These are phyloP conservation scores for Syngnathus typhle DNA, from an alignment of 2,113 vertebrate genomes.

Conservation along the genomic window DNA sequence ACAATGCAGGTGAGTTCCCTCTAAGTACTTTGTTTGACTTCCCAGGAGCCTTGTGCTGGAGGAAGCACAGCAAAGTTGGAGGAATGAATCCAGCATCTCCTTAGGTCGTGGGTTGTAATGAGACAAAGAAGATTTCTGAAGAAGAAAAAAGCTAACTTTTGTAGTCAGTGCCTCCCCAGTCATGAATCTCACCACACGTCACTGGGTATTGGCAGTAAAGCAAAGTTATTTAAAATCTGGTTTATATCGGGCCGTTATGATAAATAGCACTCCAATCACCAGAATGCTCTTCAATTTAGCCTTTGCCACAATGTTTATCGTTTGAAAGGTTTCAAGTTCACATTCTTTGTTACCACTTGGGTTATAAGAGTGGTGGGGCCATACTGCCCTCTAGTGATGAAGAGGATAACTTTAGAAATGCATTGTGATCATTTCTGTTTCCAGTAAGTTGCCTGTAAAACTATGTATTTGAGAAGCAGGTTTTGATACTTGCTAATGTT, in stretches of 20 bases:
- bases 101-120: too few relatives aligned
- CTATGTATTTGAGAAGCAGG: not conserved
- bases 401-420: not conserved
- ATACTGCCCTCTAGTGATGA: conserved; percentile 61
- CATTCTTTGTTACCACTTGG: not conserved
- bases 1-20: too few relatives aligned
- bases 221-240: not conserved
- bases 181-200: too few relatives aligned
- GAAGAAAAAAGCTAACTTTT: too few relatives aligned
- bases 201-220: not conserved
- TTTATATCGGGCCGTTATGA: not conserved
- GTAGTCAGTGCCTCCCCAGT: too few relatives aligned
- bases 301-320: conserved; percentile 28
- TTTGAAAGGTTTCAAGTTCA: conserved; percentile 9
- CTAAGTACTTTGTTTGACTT: too few relatives aligned
- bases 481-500: not conserved
- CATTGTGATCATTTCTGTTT: not conserved
- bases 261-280: not conserved
- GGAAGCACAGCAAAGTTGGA: too few relatives aligned
- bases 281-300: conserved; percentile 26
- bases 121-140: too few relatives aligned
- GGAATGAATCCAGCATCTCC: too few relatives aligned
- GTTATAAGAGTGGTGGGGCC: conserved; percentile 18
- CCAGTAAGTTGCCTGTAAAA: too few relatives aligned
- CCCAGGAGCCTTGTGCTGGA: too few relatives aligned